Conservation (phyloP, 2,888 invertebrate species). For the Bombyx huttoni region DNA sequence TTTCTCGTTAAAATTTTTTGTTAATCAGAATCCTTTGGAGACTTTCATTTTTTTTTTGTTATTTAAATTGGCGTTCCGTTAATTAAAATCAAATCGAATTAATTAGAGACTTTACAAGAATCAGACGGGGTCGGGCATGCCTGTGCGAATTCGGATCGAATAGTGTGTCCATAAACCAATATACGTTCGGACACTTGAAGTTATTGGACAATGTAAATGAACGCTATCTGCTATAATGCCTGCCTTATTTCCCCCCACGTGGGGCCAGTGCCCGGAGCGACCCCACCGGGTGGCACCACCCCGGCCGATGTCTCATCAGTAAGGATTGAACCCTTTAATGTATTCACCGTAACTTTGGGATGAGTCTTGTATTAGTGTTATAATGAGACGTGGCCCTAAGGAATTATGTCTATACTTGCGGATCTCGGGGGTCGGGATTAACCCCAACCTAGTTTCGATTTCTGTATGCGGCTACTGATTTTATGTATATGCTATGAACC, state of each 20-base stretch:
- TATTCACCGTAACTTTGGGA: slow-evolving; percentile 72
- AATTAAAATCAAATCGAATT: slow-evolving; percentile 67
- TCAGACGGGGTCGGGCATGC: no score
- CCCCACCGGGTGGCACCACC: slow-evolving; percentile 39
- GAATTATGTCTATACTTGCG: slow-evolving; percentile 68
- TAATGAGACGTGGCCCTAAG: slow-evolving; percentile 71
- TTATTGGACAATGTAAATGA: slow-evolving; percentile 75
- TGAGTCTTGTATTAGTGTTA: slow-evolving; percentile 73
- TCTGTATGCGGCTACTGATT: slow-evolving; percentile 39
- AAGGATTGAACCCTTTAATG: slow-evolving; percentile 73
- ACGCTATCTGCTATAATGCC: slow-evolving; percentile 72
- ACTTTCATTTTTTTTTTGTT: slow-evolving; percentile 37
- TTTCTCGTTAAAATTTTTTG: slow-evolving; percentile 31
- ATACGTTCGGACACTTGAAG: slow-evolving; percentile 71
- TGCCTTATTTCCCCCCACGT: slow-evolving; percentile 60
- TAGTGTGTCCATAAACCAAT: slow-evolving; percentile 53
- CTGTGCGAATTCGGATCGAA: no score
- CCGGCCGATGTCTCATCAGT: slow-evolving; percentile 69
- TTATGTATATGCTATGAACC: neutral
- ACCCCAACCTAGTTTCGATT: slow-evolving; percentile 64
- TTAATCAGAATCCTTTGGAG: slow-evolving; percentile 53
- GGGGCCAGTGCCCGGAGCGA: slow-evolving; percentile 52
- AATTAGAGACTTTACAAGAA: slow-evolving; percentile 12
- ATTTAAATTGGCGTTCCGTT: slow-evolving; percentile 61
- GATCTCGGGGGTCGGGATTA: slow-evolving; percentile 54